Evolutionary conservation across 1,140 invertebrate species (phyloP).

Genomic region (Zelostemma sp.): DNA sequence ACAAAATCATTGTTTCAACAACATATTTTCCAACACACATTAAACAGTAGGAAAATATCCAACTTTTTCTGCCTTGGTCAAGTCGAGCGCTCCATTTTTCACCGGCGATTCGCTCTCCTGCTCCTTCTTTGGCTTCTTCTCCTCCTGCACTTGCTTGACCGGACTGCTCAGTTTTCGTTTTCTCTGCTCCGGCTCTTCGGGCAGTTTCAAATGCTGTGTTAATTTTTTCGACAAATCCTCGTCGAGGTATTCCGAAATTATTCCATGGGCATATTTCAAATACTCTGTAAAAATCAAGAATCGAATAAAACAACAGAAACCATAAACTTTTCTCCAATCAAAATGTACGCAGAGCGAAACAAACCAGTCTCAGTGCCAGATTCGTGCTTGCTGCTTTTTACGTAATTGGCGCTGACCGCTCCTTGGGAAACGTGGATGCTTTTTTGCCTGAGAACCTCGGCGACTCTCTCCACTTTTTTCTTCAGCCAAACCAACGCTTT

Average conservation of each 20-base stretch:
- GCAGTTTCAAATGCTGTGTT: constrained; percentile 74
- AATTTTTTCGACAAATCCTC: constrained; percentile 75
- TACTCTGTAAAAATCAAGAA: constrained; percentile 68
- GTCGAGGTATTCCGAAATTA: constrained; percentile 78
- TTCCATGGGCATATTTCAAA: constrained; percentile 77
- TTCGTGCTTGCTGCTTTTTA: constrained; percentile 73
- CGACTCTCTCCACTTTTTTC: constrained; percentile 76
- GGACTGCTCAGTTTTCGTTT: constrained; percentile 72
- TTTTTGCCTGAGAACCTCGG: constrained; percentile 75
- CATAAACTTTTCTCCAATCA: too few relatives aligned
- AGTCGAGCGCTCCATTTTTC: constrained; percentile 55
- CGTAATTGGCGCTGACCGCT: constrained; percentile 79
- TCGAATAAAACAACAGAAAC: constrained; percentile 3
- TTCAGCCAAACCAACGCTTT: constrained; percentile 81
- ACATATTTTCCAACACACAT: too few relatives aligned
- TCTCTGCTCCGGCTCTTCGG: constrained; percentile 72
- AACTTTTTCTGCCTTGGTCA: constrained; percentile 64
- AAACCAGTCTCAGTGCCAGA: constrained; percentile 63
- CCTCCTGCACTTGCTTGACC: constrained; percentile 55
- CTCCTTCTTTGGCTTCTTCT: constrained; percentile 58
- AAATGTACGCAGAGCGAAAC: background rate
- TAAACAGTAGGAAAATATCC: too few relatives aligned
- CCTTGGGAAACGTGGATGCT: constrained; percentile 79
- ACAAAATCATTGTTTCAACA: constrained; percentile 20
- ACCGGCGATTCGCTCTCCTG: constrained; percentile 48